Evolutionary conservation across 2,888 invertebrate genomes (phyloP).

Genomic region (Sthenelais limicola): DNA sequence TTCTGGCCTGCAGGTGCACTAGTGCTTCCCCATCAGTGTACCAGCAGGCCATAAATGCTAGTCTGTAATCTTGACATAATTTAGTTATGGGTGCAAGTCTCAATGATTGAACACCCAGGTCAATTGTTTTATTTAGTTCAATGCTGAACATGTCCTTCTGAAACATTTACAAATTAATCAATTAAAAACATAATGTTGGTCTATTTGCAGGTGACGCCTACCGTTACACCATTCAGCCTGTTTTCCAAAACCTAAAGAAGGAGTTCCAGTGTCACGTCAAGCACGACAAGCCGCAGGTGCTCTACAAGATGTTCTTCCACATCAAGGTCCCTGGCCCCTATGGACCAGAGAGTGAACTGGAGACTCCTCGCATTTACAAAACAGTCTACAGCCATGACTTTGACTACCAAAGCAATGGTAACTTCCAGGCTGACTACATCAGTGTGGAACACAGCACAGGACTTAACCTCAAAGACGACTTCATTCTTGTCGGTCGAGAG

Average conservation of each 20-base stretch:
- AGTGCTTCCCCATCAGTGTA: no score
- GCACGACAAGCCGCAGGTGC: conserved; percentile 58
- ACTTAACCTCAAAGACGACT: conserved; percentile 56
- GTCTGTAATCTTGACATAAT: no score
- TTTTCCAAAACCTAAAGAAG: conserved; percentile 56
- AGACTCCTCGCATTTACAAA: conserved; percentile 45
- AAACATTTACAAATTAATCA: no score
- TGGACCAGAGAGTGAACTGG: conserved; percentile 44
- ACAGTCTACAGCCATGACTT: conserved; percentile 42
- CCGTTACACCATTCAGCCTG: conserved; percentile 63
- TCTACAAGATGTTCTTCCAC: conserved; percentile 66
- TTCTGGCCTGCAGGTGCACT: no score
- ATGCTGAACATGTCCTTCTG: no score
- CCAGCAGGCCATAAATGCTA: no score
- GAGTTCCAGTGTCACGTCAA: conserved; percentile 66
- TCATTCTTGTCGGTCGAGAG: conserved; percentile 60
- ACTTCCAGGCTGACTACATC: conserved; percentile 54
- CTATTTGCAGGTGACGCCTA: no score
- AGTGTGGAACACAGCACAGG: conserved; percentile 51
- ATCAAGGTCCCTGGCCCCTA: conserved; percentile 56
- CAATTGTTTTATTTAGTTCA: no score
- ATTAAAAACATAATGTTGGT: no score
- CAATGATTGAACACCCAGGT: no score
- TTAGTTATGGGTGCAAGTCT: no score
- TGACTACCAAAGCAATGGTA: conserved; percentile 28